phyloP scores from a whole-genome alignment of 2,113 vertebrate species.

The Microcebus griseorufus region DNA sequence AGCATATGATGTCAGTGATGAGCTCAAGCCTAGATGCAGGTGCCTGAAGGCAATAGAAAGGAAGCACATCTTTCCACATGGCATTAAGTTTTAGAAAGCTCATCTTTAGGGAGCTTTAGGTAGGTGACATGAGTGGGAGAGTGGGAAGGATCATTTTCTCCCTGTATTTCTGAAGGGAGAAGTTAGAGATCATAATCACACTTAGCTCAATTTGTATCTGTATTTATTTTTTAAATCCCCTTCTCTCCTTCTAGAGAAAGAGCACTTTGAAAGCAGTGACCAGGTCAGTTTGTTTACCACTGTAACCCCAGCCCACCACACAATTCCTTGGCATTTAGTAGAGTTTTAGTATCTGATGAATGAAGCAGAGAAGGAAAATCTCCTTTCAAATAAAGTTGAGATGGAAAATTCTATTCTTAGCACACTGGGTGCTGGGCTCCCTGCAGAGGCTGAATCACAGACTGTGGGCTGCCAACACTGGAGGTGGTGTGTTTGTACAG shows the following conservation, averaged over 20 bases:
- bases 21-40: neutral
- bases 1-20: neutral
- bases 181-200: neutral
- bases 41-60: neutral
- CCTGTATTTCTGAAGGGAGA: neutral
- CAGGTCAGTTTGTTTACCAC: neutral
- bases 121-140: neutral
- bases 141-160: neutral
- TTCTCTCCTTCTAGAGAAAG: neutral
- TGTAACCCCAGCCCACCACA: neutral
- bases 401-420: constrained; percentile 66
- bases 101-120: neutral
- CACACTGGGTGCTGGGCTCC: constrained; percentile 67
- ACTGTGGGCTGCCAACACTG: constrained; percentile 89
- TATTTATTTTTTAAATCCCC: neutral
- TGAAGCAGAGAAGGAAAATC: neutral
- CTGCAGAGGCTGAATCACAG: constrained; percentile 91
- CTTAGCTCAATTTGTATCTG: neutral
- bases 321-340: constrained; percentile 23
- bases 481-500: constrained; percentile 93
- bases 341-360: constrained; percentile 48
- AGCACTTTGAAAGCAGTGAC: neutral
- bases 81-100: neutral
- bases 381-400: constrained; percentile 31
- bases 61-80: neutral